Conservation (phyloP, 2,888 invertebrate genomes). For the Hydropsyche betteni region DNA sequence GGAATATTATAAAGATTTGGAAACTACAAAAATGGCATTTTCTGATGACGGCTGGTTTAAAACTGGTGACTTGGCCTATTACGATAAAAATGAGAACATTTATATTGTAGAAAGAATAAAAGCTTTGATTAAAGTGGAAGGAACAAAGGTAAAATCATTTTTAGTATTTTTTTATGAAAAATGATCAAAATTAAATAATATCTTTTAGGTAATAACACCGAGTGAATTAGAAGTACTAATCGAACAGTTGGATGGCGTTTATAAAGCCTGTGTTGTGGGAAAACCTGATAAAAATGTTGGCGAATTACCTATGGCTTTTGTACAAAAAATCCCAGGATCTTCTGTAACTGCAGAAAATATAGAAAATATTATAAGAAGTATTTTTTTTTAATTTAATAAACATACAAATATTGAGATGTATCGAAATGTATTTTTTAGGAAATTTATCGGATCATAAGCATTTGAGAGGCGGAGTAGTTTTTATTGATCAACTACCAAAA, state of each 20-base stretch:
- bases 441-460: constrained; percentile 45
- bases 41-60: constrained; percentile 55
- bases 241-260: constrained; percentile 35
- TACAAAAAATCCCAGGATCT: constrained; percentile 40
- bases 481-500: constrained; percentile 42
- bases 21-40: constrained; percentile 49
- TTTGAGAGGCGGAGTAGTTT: constrained; percentile 47
- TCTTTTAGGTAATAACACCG: constrained; percentile 33
- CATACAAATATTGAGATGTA: neutral
- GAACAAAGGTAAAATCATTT: constrained; percentile 53
- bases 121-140: constrained; percentile 56
- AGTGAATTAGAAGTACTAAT: constrained; percentile 44
- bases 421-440: constrained; percentile 37
- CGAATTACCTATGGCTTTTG: constrained; percentile 45
- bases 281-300: constrained; percentile 30
- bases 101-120: constrained; percentile 56
- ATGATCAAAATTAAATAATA: no score
- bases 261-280: constrained; percentile 41
- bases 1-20: constrained; percentile 55
- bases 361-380: constrained; percentile 43
- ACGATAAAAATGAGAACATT: constrained; percentile 54
- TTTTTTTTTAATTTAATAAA: neutral
- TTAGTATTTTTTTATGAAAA: no score
- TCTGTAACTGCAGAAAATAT: constrained; percentile 42
- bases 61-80: constrained; percentile 56